phyloP scores from a whole-genome alignment of 2,888 invertebrate species.

The Noctuana brunneofusca region DNA sequence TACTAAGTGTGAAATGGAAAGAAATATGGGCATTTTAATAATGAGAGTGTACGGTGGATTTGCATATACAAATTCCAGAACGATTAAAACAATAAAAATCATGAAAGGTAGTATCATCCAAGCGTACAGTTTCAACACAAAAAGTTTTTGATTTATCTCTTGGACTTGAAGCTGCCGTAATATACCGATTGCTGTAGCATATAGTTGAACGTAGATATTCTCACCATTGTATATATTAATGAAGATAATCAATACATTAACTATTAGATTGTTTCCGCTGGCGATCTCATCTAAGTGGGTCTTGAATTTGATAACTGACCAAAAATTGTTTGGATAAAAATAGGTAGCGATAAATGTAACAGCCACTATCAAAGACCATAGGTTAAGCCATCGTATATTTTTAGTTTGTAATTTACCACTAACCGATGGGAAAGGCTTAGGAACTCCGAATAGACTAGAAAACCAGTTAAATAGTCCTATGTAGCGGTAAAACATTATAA shows the following conservation, averaged over 20 bases:
- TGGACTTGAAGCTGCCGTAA: slow-evolving; percentile 43
- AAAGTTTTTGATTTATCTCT: slow-evolving; percentile 42
- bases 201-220: slow-evolving; percentile 43
- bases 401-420: slow-evolving; percentile 17
- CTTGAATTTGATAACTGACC: slow-evolving; percentile 41
- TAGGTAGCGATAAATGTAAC: slow-evolving; percentile 38
- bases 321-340: slow-evolving; percentile 39
- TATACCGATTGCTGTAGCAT: slow-evolving; percentile 42
- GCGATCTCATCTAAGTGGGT: slow-evolving; percentile 46
- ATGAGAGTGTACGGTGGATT: slow-evolving; percentile 47
- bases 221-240: slow-evolving; percentile 43
- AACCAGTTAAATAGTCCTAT: slow-evolving; percentile 47
- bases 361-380: slow-evolving; percentile 47
- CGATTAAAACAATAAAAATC: slow-evolving; percentile 43
- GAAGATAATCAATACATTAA: slow-evolving; percentile 44
- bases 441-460: slow-evolving; percentile 47
- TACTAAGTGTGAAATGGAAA: slow-evolving; percentile 52
- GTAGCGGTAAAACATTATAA: slow-evolving; percentile 50
- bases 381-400: slow-evolving; percentile 33
- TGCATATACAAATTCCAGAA: slow-evolving; percentile 46
- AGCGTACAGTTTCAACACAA: slow-evolving; percentile 51
- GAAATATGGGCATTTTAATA: slow-evolving; percentile 52
- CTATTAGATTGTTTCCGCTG: slow-evolving; percentile 47
- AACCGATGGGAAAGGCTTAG: slow-evolving; percentile 45
- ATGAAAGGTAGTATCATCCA: slow-evolving; percentile 45